These are phyloP conservation scores for Triplophysa yarkandensis DNA, from an alignment of 2,797 vertebrate genomes.

Conservation along the genomic window DNA sequence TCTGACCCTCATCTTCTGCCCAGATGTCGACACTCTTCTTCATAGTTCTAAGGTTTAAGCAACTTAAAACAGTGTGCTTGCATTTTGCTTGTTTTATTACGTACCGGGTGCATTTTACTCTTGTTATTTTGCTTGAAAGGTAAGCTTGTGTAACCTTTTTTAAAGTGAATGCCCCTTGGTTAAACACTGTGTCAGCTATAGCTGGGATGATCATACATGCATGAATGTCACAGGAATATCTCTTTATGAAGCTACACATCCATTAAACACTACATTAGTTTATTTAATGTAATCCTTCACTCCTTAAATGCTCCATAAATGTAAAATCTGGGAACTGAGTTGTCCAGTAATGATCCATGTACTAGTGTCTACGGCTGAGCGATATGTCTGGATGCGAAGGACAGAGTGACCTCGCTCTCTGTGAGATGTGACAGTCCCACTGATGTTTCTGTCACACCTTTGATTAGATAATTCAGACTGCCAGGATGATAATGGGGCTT, in stretches of 20 bases:
- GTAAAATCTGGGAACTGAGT: not conserved
- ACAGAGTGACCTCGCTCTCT: conserved; percentile 20
- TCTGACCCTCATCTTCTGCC: conserved; percentile 20
- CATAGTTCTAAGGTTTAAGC: not conserved
- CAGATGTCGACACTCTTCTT: conserved; percentile 25
- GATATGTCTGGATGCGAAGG: conserved; percentile 1
- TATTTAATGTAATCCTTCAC: not conserved
- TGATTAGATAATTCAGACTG: conserved; percentile 14
- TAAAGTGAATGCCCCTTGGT: conserved; percentile 2
- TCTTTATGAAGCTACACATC: not conserved
- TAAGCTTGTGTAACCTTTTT: not conserved
- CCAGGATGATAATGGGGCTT: not conserved
- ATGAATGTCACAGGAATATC: not conserved
- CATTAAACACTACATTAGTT: too few relatives aligned
- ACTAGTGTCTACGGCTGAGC: not conserved
- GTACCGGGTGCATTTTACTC: not conserved
- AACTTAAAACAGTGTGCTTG: conserved; percentile 9
- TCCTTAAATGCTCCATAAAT: not conserved
- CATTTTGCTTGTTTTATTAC: not conserved
- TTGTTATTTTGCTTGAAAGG: not conserved
- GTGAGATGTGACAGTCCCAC: not conserved
- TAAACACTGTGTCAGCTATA: not conserved
- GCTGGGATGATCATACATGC: not conserved
- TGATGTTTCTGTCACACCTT: conserved; percentile 18
- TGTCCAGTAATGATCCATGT: not conserved